Evolutionary conservation across 1,140 invertebrate species (phyloP), one percentile per base, ranked within the genome.

Genomic region (Magallana angulata): DNA sequence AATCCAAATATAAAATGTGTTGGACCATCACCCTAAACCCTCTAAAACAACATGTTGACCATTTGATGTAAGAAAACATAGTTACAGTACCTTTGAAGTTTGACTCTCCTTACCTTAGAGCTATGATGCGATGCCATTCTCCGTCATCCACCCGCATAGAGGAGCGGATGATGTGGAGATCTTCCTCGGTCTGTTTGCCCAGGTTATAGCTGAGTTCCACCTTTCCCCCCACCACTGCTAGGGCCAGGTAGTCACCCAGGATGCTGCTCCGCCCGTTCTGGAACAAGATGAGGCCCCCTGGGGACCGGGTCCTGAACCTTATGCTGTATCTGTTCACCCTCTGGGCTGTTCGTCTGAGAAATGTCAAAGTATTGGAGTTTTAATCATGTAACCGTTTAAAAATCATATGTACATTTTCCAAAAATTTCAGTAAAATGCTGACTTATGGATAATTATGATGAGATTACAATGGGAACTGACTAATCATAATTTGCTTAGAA

Each of bases 271-370:
- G 96, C 91, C 96, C 95, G 92, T 96, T 96, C 84, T 96, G 95
- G 96, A 97, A 97, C 85, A 97, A 94, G 18, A 97, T 89, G 57
- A 97, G 94, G 8, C 97, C 97, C 91, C 97, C 96, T 12, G 95
- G 94, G 89, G 96, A 95, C 85, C 95, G 96, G 30, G 97, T 97
- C 85, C 96, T 96, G 93, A 97, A 96, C 91, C 96, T 96, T 64
- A 97, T 95, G 95, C 97, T 96, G 92, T 97, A 97, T 91, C 96
- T 95, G 93, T 97, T 97, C 85, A 95, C 96, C 83, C 96, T 95
- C 93, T 97, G 96, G 64, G 96, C 96, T 81, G 88, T 84, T 94
- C 96, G 89, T 89, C 95, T 96, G 92, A 89, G 91, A 92, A 82
- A 62, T 14, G 12, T 62, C 12, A 62, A 62, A 16, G 12, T 62